phyloP scores from a whole-genome alignment of 2,888 invertebrate species.

The Anoncus sp. region DNA sequence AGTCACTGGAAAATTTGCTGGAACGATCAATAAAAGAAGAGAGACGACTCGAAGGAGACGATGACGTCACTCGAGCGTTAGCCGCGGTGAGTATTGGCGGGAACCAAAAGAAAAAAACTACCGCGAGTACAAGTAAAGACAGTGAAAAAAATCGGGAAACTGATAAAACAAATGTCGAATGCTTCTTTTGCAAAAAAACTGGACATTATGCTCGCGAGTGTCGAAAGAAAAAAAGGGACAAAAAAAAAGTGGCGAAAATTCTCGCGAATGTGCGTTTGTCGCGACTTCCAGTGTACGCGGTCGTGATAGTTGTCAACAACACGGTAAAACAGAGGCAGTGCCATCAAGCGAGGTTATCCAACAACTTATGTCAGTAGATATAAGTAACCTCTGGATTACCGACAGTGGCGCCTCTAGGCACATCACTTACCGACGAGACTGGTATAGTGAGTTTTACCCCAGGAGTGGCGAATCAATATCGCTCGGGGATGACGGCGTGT shows the following conservation, averaged over 20 bases:
- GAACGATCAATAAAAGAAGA: too few species aligned
- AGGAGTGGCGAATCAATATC: conserved; percentile 29
- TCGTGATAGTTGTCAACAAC: too few species aligned
- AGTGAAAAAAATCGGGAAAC: background rate
- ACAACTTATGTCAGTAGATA: background rate
- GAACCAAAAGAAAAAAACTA: too few species aligned
- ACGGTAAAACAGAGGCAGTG: too few species aligned
- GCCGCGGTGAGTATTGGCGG: too few species aligned
- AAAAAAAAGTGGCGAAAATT: background rate
- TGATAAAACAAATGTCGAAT: background rate
- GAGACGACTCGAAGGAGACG: too few species aligned
- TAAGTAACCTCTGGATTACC: background rate
- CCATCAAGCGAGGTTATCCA: too few species aligned
- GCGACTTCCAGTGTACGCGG: background rate
- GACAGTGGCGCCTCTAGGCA: conserved; percentile 6
- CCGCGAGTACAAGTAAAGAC: too few species aligned
- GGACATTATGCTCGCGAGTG: conserved; percentile 1
- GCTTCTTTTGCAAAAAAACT: background rate
- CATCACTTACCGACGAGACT: conserved; percentile 6
- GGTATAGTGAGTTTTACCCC: conserved; percentile 23
- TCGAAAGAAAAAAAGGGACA: background rate
- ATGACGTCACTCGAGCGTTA: too few species aligned
- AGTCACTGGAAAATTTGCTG: too few species aligned
- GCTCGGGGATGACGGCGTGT: conserved; percentile 59
- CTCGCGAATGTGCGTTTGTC: background rate